A percentile compares a stretch with the other conserved stretches of the same genome.
Evolutionary conservation across 2,797 vertebrate genomes (phyloP).

Genomic region (Pyrocephalus nanus): DNA sequence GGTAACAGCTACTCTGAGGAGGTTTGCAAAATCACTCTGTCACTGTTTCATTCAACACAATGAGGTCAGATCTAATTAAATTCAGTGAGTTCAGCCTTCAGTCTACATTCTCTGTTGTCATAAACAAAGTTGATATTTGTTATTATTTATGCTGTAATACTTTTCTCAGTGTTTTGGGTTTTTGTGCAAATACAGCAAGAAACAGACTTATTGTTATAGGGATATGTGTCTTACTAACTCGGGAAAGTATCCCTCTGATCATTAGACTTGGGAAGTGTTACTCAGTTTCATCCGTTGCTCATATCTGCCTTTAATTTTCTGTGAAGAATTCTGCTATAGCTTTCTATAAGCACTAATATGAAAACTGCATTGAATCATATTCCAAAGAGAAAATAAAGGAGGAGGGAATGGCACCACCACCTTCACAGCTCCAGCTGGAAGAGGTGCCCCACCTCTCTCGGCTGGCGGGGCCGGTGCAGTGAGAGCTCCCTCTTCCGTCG

Average conservation of each 20-base stretch:
- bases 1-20: neutral
- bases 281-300: neutral
- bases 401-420: neutral
- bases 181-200: constrained; percentile 12
- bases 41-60: neutral
- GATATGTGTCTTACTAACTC: neutral
- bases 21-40: neutral
- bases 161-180: neutral
- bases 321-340: neutral
- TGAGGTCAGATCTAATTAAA: constrained; percentile 35
- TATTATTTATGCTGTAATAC: neutral
- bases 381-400: neutral
- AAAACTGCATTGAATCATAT: neutral
- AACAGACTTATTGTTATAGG: neutral
- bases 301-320: neutral
- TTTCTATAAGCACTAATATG: neutral
- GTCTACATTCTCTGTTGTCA: neutral
- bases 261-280: neutral
- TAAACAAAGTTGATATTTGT: constrained; percentile 28
- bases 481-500: constrained; percentile 54
- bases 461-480: neutral
- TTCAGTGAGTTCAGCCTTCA: neutral
- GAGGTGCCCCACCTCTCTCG: neutral
- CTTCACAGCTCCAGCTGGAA: neutral
- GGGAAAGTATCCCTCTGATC: neutral